These are phyloP conservation scores for Bucco capensis DNA, from an alignment of 2,113 vertebrate species.

Conservation along the genomic window DNA sequence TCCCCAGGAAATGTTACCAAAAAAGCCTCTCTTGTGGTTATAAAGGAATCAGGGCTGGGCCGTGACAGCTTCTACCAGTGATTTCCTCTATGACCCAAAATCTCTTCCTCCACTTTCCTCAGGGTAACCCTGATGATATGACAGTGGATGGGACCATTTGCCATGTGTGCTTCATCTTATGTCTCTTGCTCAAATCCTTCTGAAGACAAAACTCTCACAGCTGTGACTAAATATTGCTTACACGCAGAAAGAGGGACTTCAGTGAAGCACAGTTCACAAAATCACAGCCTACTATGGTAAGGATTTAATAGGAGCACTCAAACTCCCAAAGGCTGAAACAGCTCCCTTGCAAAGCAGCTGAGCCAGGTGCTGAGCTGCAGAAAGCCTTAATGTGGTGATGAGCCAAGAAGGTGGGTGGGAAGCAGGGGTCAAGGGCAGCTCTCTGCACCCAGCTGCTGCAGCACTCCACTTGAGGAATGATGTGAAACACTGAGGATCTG, in stretches of 20 bases:
- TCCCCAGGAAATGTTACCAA: neutral
- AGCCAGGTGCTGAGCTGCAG: neutral
- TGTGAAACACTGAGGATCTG: rapidly evolving
- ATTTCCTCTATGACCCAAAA: neutral
- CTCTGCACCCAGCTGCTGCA: rapidly evolving
- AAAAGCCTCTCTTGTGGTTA: neutral
- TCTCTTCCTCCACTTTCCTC: neutral
- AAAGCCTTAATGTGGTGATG: neutral
- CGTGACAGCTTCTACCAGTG: neutral
- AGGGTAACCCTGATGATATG: neutral
- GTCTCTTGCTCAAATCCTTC: neutral
- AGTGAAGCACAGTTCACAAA: neutral
- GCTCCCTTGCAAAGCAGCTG: neutral
- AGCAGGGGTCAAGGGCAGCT: neutral
- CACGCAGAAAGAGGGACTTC: neutral
- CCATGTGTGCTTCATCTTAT: neutral
- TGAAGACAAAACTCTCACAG: neutral
- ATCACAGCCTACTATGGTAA: neutral
- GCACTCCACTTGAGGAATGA: rapidly evolving
- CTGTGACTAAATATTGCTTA: neutral
- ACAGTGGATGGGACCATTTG: neutral
- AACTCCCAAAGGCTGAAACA: neutral
- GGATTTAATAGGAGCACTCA: neutral
- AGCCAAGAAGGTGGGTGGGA: neutral
- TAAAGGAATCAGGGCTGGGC: neutral